These are phyloP conservation scores for Butorides virescens DNA, from an alignment of 2,113 vertebrate genomes.

Conservation along the genomic window DNA sequence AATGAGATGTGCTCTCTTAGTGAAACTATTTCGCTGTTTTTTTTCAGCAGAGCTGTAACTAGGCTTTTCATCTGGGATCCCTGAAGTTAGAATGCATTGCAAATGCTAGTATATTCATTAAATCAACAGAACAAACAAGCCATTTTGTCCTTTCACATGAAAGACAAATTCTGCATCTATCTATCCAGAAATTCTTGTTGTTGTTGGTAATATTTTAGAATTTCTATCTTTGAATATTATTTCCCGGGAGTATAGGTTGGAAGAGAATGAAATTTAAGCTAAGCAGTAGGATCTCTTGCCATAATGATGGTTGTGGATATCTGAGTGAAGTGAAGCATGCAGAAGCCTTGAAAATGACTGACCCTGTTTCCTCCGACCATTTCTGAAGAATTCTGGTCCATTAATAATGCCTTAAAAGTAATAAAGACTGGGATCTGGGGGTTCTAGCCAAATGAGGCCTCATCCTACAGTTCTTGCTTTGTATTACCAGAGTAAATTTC, in stretches of 20 bases:
- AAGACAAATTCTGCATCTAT: background rate
- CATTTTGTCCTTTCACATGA: background rate
- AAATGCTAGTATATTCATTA: background rate
- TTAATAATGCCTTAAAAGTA: constrained; percentile 42
- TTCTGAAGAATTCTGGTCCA: constrained; percentile 5
- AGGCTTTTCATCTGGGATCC: background rate
- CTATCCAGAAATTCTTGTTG: background rate
- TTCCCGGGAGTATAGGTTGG: background rate
- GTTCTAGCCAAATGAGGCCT: constrained; percentile 22
- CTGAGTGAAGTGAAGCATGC: constrained; percentile 26
- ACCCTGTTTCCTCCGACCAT: constrained; percentile 4
- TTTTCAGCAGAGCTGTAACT: background rate
- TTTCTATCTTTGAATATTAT: background rate
- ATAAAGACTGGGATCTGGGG: background rate
- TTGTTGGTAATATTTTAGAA: background rate
- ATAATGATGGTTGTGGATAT: background rate
- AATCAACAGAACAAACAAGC: background rate
- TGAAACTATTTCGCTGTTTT: background rate
- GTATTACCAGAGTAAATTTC: constrained; percentile 5
- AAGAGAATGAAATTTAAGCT: background rate
- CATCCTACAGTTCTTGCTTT: constrained; percentile 31
- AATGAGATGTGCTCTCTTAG: background rate
- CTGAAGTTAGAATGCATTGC: background rate
- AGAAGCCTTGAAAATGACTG: background rate
- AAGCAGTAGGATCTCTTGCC: background rate